These are phyloP conservation scores for Erebia epiphron DNA, from an alignment of 2,888 invertebrate genomes.

Conservation along the genomic window DNA sequence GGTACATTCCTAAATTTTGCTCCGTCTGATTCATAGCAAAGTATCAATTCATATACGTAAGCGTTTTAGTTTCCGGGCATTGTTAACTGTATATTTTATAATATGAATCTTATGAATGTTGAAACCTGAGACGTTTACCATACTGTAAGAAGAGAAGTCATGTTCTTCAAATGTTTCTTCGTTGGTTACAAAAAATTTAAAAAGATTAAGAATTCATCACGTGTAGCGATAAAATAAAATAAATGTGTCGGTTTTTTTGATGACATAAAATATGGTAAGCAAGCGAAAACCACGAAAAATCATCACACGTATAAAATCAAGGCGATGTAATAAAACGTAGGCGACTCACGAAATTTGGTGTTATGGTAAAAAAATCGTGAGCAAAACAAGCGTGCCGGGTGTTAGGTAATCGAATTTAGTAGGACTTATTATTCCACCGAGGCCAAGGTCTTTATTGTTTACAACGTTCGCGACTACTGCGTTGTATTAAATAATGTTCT, in stretches of 20 bases:
- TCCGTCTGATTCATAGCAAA: constrained; percentile 30
- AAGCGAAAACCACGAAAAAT: constrained; percentile 1
- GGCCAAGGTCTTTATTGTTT: constrained; percentile 79
- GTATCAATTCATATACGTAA: constrained; percentile 34
- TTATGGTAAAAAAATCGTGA: constrained; percentile 69
- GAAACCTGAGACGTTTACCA: constrained; percentile 32
- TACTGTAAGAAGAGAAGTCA: neutral
- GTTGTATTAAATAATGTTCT: constrained; percentile 36
- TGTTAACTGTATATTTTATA: constrained; percentile 35
- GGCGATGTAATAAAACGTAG: constrained; percentile 25
- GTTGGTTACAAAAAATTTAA: neutral
- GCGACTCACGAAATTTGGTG: constrained; percentile 27
- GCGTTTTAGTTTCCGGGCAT: constrained; percentile 42
- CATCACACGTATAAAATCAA: constrained; percentile 5
- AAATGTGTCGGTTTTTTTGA: neutral
- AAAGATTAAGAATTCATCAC: neutral
- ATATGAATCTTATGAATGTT: constrained; percentile 40
- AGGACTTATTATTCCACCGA: constrained; percentile 71
- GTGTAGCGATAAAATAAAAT: neutral
- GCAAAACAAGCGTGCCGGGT: constrained; percentile 61
- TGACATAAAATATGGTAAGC: constrained; percentile 6
- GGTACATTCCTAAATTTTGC: constrained; percentile 23
- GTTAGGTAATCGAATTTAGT: constrained; percentile 77
- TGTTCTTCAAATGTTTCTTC: neutral
- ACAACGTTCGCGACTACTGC: constrained; percentile 56